Evolutionary conservation across 2,888 invertebrate genomes (phyloP), one percentile per base, ranked within the genome.

Genomic region (Cheiracanthium punctorium): DNA sequence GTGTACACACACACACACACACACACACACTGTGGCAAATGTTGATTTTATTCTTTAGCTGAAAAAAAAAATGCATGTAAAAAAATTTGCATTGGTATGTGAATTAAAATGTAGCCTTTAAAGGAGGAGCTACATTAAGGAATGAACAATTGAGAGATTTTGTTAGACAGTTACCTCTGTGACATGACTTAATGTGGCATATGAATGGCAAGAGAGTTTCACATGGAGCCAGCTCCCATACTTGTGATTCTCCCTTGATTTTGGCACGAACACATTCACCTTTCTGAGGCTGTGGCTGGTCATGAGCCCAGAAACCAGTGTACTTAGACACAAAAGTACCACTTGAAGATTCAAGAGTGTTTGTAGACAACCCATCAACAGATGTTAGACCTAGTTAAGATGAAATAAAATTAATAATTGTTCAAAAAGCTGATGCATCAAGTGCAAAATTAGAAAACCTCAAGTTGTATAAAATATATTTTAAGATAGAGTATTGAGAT

Each of bases 161-260:
- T n/a, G n/a, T n/a, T n/a, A n/a, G n/a, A 24, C 41, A 65, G 91
- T 92, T 92, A 95, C 95, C 95, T 91, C 94, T 93, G 77, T 98
- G 97, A 92, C 98, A 98, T 74, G 98, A 98, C 89, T 94, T 94
- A 32, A 97, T 94, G 91, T 96, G 94, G 91, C 98, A 98, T 94
- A 98, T 96, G 92, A 98, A 98, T 32, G 98, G 98, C 90, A 98
- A 93, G 74, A 98, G 93, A 79, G 96, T 95, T 93, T 98, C 98
- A 92, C 98, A 98, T 37, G 97, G 97, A 80, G 96, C 96, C 87
- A 98, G 93, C 91, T 96, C 95, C 98, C 98, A 98, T 84, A 96
- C 96, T 92, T 97, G 97, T 12, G 81, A 73, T 71, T 84, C 76
- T 43, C 95, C 94, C 74, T 89, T 88, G 79, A 90, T 89, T 80